Percentiles rank a stretch among this genome's conserved stretches.
These are phyloP conservation scores for Microplitis manilae DNA, from an alignment of 2,888 invertebrate genomes.

Conservation along the genomic window DNA sequence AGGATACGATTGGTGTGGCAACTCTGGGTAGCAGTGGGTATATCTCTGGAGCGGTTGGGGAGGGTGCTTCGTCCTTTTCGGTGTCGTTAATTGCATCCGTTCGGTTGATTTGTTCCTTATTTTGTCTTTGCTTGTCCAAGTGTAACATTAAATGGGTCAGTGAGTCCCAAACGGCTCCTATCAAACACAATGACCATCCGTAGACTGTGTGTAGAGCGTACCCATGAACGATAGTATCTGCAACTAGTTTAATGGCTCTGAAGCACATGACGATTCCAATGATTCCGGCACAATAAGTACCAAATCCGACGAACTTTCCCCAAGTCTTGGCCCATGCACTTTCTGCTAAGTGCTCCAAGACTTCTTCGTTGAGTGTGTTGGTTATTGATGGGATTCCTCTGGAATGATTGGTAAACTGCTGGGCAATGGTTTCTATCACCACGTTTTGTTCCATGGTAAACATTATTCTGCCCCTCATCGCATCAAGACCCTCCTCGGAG, in stretches of 20 bases:
- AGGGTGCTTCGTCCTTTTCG: conserved; percentile 15
- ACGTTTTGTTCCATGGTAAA: not conserved
- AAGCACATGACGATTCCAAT: conserved; percentile 15
- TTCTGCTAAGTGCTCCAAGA: conserved; percentile 40
- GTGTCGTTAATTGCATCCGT: not conserved
- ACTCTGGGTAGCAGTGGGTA: not conserved
- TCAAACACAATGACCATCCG: not conserved
- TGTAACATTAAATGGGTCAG: conserved; percentile 13
- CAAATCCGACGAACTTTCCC: conserved; percentile 27
- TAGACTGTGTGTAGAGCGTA: not conserved
- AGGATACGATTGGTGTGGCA: not conserved
- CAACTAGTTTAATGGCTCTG: no score
- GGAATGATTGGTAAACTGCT: conserved; percentile 2
- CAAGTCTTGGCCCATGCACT: conserved; percentile 20
- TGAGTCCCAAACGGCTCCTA: conserved; percentile 30
- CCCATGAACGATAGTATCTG: no score
- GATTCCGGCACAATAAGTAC: conserved; percentile 26
- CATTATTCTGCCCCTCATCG: conserved; percentile 38
- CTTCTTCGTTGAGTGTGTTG: conserved; percentile 41
- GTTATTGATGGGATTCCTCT: conserved; percentile 9
- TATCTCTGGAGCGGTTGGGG: conserved; percentile 8
- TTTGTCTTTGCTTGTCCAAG: not conserved
- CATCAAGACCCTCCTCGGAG: conserved; percentile 17
- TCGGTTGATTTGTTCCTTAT: no score
- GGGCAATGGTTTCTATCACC: conserved; percentile 34